Percentiles rank a stretch among this genome's conserved stretches.
Conservation (phyloP, 2,888 invertebrate genomes). For the Hecatera dysodea region DNA sequence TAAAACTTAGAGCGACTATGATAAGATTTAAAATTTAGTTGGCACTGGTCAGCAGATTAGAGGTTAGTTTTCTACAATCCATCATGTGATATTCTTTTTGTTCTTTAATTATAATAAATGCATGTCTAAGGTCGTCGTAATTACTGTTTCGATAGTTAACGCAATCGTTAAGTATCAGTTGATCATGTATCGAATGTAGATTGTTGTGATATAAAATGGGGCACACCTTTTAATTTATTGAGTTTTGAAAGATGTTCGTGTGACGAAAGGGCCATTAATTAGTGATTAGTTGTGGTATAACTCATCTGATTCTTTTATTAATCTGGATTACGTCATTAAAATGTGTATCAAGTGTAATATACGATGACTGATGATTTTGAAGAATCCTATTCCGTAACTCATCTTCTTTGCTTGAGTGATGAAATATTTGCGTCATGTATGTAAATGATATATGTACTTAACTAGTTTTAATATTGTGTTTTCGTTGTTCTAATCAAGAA, state of each 20-base stretch:
- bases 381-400: conserved; percentile 9
- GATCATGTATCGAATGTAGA: conserved; percentile 47
- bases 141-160: conserved; percentile 48
- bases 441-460: neutral
- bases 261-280: conserved; percentile 42
- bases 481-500: too few relatives aligned
- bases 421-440: neutral
- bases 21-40: conserved; percentile 24
- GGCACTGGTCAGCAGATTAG: neutral
- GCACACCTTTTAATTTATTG: conserved; percentile 34
- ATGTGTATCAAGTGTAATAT: conserved; percentile 11
- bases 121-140: conserved; percentile 55
- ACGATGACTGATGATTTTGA: conserved; percentile 11
- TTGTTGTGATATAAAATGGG: conserved; percentile 52
- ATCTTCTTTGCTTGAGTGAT: neutral
- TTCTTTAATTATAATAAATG: conserved; percentile 49
- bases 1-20: neutral
- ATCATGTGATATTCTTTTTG: conserved; percentile 48
- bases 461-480: neutral
- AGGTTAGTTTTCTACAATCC: conserved; percentile 26
- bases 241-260: conserved; percentile 34
- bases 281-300: conserved; percentile 30
- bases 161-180: conserved; percentile 51
- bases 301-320: conserved; percentile 33
- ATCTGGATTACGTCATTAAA: conserved; percentile 20